Base-by-base conservation (phyloP, 1,140 invertebrate species). In the Oreohelix idahoensis region DNA sequence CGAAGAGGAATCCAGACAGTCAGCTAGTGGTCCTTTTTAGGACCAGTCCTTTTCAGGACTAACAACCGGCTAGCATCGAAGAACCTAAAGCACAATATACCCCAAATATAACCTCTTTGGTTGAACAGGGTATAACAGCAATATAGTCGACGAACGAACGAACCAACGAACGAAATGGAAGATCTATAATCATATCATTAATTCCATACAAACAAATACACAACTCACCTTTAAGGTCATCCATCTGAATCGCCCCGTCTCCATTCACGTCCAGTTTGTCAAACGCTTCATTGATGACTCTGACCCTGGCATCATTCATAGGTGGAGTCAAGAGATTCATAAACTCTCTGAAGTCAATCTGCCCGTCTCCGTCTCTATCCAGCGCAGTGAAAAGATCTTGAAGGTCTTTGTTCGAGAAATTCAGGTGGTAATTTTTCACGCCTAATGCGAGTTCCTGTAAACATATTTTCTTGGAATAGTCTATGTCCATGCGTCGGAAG, bases 201-300 rank as follows among this genome's bases (percentile, higher is more conserved):
- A 45, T 15, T 45, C 15, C 42, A 45, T 45, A 58, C 23, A 58
- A 58, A 58, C 53, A 58, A 20, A 23, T 20, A 58, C 4, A 58
- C 29, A 32, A 71, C 79, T 29, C 23, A 83, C 81, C 53, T 77
- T 83, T 51, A 20, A 77, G 29, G 32, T 83, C 97, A 26, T 96
- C 96, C 5, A 97, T 90, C 0, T 96, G 96, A 36, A 98, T 95
- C 38, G 95, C 93, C 0, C 96, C 97, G 89, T 98, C 97, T 0
- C 95, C 95, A 26, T 95, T 95, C 88, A 95, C 95, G 89, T 98
- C 97, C 89, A 98, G 90, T 92, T 97, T 97, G 85, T 95, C 94
- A 91, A 98, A 98, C 0, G 96, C 97, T 89, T 96, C 95, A 76
- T 96, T 94, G 5, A 98, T 95, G 0, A 97, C 94, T 58, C 94